These are phyloP conservation scores for Mastomys natalensis DNA, from an alignment of 2,113 vertebrate species.

Conservation along the genomic window DNA sequence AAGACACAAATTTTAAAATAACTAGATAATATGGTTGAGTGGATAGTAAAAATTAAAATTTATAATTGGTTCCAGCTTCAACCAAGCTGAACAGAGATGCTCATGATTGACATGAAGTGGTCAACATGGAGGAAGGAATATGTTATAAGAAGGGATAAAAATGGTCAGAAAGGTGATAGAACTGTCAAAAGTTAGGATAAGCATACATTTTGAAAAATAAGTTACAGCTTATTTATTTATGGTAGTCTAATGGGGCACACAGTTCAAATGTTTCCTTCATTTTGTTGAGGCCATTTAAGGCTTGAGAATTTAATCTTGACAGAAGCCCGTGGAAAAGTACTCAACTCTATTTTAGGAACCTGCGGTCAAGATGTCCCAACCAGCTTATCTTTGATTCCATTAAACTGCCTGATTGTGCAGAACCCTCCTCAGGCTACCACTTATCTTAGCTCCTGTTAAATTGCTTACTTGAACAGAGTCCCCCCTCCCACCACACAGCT, in stretches of 20 bases:
- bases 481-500: background rate
- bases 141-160: background rate
- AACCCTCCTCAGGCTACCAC: background rate
- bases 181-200: background rate
- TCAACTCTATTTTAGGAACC: background rate
- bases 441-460: background rate
- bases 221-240: background rate
- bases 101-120: background rate
- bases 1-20: constrained; percentile 6
- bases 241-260: background rate
- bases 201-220: background rate
- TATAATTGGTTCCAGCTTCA: background rate
- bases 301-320: background rate
- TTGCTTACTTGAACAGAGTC: background rate
- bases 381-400: background rate
- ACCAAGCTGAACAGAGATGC: background rate
- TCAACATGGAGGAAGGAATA: background rate
- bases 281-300: background rate
- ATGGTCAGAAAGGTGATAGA: constrained; percentile 3
- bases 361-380: background rate
- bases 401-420: background rate
- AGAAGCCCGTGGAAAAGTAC: background rate
- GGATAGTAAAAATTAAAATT: constrained; percentile 30
- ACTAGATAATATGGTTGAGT: constrained; percentile 2
- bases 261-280: background rate